Evolutionary conservation across 2,113 vertebrate species (phyloP), one percentile per base, ranked within the genome.

Genomic region (Tragelaphus imberbis): DNA sequence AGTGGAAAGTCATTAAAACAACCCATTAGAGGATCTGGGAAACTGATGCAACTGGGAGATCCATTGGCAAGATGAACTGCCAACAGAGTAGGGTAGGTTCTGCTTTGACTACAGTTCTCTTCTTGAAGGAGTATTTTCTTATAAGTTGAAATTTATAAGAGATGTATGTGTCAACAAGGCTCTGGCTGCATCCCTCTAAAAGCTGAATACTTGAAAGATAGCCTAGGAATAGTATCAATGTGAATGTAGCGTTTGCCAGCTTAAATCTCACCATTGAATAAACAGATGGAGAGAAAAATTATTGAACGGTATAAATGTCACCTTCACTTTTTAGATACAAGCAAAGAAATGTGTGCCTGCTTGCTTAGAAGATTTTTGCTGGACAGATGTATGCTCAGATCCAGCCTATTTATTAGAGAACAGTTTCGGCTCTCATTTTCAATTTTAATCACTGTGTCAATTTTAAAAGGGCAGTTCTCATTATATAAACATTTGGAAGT

Each of bases 401-500:
- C 63, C 96, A 98, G 97, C 53, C 97, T 97, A 98, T 97, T 98
- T 97, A 96, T 98, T 98, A 97, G 93, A 94, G 28, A 95, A 95
- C 40, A 95, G 86, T 91, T 75, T 97, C 33, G 0, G 90, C 44
- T 51, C 95, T 97, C 88, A 96, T 94, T 98, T 97, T 68, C 33
- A 33, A 93, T 96, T 89, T 82, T 93, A 94, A 95, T 92, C 77
- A 6, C 81, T 86, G 95, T 97, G 85, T 96, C 49, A 27, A 93
- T 96, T 98, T 98, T 97, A 91, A 88, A 65, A 97, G 94, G 96
- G 93, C 97, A 98, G 86, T 92, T 97, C 81, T 98, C 11, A 13
- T 97, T 98, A 95, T 80, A 93, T 94, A 96, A 96, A 84, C 95
- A 88, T 95, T 98, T 98, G 98, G 97, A 97, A 98, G 94, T 21